Evolutionary conservation across 53 echinoderm and acorn worm genomes (phyloP).

Genomic region (Luidia sarsii): DNA sequence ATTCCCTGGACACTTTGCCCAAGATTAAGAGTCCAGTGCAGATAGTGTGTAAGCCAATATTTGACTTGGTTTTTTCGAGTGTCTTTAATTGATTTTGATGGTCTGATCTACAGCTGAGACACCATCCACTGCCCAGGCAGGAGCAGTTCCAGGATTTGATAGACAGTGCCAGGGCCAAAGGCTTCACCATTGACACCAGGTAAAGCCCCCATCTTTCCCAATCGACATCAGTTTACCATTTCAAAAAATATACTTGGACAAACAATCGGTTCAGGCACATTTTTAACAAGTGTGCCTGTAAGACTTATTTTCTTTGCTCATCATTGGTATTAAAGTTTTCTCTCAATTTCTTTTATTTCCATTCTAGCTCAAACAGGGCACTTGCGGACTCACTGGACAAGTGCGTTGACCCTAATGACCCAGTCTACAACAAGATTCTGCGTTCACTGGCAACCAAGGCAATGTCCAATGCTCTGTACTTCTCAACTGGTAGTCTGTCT

Average conservation of each 20-base stretch:
- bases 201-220: too few relatives aligned
- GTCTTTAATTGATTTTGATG: not conserved
- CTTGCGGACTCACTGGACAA: constrained; percentile 87
- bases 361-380: constrained; percentile 80
- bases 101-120: constrained; percentile 68
- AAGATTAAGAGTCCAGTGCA: too few relatives aligned
- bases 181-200: constrained; percentile 91
- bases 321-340: too few relatives aligned
- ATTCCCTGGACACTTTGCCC: too few relatives aligned
- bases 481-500: constrained; percentile 92
- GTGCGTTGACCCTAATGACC: constrained; percentile 81
- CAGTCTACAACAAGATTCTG: constrained; percentile 81
- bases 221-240: too few relatives aligned
- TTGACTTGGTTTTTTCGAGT: too few relatives aligned
- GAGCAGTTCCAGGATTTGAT: constrained; percentile 94
- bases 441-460: constrained; percentile 97
- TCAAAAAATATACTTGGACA: not conserved
- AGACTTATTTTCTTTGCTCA: not conserved
- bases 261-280: not conserved
- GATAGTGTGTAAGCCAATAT: too few relatives aligned
- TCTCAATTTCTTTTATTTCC: not conserved
- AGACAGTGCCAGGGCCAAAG: constrained; percentile 79
- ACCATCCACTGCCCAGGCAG: constrained; percentile 94
- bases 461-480: constrained; percentile 98
- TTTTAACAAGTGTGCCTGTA: not conserved